phyloP scores from a whole-genome alignment of 2,113 vertebrate species.

The Hypocryptadius cinnamomeus region DNA sequence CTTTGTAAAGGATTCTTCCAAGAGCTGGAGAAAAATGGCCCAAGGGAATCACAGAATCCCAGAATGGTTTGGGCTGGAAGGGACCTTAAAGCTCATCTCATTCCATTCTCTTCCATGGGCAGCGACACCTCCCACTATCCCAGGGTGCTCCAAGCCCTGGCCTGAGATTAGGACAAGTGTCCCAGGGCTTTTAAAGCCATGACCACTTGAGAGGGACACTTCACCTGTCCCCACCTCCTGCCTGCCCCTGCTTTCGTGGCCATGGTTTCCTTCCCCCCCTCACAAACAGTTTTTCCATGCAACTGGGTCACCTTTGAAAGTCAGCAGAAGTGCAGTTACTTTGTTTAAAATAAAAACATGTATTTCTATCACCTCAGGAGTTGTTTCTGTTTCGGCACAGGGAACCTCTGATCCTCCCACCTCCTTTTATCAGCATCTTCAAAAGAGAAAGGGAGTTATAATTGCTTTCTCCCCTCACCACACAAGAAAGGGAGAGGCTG shows the following conservation, averaged over 20 bases:
- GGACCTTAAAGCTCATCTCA: neutral
- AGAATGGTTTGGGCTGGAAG: neutral
- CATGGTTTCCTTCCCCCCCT: neutral
- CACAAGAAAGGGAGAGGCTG: neutral
- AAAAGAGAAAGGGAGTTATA: slow-evolving; percentile 40
- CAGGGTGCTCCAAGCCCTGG: neutral
- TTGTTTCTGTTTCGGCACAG: neutral
- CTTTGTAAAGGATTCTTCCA: neutral
- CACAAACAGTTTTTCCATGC: neutral
- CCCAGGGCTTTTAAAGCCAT: neutral
- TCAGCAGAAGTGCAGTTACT: neutral
- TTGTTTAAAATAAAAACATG: slow-evolving; percentile 12
- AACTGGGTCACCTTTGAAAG: slow-evolving; percentile 35
- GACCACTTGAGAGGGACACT: neutral
- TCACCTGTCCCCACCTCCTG: neutral
- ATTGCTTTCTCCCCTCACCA: slow-evolving; percentile 18
- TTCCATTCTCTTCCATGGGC: neutral
- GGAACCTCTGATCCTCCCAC: slow-evolving; percentile 45
- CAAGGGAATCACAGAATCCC: neutral
- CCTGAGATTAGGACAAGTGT: neutral
- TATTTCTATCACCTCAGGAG: slow-evolving; percentile 33
- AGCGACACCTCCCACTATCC: neutral
- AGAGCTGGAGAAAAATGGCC: neutral
- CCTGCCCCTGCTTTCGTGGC: neutral
- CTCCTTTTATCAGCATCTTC: slow-evolving; percentile 55